Evolutionary conservation across 37 sponge, comb jelly and placozoan species (phyloP).

Genomic region (Dysidea cf. avara): DNA sequence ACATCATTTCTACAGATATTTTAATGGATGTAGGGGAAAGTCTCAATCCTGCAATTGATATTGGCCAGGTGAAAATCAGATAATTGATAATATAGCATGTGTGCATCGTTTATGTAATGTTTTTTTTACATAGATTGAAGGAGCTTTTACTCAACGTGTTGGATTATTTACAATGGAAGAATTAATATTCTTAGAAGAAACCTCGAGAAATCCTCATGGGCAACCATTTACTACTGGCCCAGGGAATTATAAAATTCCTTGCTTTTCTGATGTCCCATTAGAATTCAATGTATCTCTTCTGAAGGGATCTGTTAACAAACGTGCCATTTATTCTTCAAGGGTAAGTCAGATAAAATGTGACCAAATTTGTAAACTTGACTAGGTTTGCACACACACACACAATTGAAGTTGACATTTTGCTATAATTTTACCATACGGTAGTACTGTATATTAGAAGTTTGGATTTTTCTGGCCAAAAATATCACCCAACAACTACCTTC

Average conservation of each 20-base stretch:
- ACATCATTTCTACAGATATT: no score
- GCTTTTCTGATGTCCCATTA: conserved; percentile 58
- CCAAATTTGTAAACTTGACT: no score
- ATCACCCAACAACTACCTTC: no score
- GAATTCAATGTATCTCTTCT: conserved; percentile 75
- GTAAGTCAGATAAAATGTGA: no score
- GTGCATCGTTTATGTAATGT: not conserved
- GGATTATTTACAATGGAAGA: conserved; percentile 71
- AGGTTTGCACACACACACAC: no score
- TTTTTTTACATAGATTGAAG: conserved; percentile 46
- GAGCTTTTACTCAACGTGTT: conserved; percentile 78
- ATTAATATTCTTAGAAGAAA: conserved; percentile 63
- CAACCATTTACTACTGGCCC: conserved; percentile 64
- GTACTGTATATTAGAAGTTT: no score
- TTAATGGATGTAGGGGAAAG: conserved; percentile 83
- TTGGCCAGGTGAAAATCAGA: no score
- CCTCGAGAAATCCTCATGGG: conserved; percentile 31
- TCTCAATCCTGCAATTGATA: conserved; percentile 85
- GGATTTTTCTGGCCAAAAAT: no score
- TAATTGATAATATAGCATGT: no score
- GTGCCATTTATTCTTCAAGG: conserved; percentile 79
- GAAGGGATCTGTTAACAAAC: conserved; percentile 50
- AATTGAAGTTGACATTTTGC: no score
- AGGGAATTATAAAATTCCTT: conserved; percentile 80
- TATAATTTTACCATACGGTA: no score